A percentile compares a stretch with the other conserved stretches of the same genome.
phyloP scores from a whole-genome alignment of 2,888 invertebrate genomes.

The Volucella inanis region DNA sequence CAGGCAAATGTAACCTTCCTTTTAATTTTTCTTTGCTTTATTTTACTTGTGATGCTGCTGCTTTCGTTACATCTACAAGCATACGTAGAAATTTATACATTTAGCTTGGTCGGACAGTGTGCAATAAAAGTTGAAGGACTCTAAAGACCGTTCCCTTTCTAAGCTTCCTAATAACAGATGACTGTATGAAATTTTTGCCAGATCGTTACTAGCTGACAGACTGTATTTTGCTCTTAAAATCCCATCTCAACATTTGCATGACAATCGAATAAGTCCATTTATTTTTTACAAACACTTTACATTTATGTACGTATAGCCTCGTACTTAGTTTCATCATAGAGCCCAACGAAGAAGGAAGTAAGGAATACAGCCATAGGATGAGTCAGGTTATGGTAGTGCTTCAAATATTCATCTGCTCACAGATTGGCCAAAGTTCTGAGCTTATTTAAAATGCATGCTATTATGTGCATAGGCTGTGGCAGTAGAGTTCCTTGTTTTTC shows the following conservation, averaged over 20 bases:
- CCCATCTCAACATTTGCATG: neutral
- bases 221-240: neutral
- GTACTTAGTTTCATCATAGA: conserved; percentile 25
- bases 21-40: conserved; percentile 27
- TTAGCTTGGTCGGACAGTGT: conserved; percentile 46
- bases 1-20: conserved; percentile 38
- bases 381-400: conserved; percentile 65
- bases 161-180: neutral
- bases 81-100: conserved; percentile 27
- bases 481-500: conserved; percentile 60
- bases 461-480: conserved; percentile 65
- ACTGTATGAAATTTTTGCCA: too few species aligned
- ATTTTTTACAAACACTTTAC: conserved; percentile 37
- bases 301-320: conserved; percentile 2
- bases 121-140: conserved; percentile 21
- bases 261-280: conserved; percentile 8
- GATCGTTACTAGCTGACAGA: neutral
- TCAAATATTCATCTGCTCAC: conserved; percentile 68
- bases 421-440: conserved; percentile 65
- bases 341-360: conserved; percentile 30
- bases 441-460: conserved; percentile 70
- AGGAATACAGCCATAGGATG: conserved; percentile 40
- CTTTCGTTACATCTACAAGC: neutral
- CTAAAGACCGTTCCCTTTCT: neutral
- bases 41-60: conserved; percentile 11